These are phyloP conservation scores for Hyalella azteca DNA, from an alignment of 2,888 invertebrate genomes.

Conservation along the genomic window DNA sequence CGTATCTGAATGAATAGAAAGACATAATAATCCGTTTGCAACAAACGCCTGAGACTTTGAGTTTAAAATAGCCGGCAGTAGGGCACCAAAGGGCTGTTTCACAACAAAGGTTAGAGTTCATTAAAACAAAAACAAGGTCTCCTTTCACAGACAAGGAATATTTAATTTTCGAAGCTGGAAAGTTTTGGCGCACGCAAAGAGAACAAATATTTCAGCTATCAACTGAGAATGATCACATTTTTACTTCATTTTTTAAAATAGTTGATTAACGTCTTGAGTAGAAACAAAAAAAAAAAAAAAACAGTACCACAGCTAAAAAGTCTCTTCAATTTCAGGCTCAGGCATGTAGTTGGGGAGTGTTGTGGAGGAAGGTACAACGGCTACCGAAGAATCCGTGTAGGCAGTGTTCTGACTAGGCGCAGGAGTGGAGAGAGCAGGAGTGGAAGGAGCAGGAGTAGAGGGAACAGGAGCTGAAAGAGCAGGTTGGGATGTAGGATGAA, in stretches of 20 bases:
- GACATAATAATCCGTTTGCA: too few relatives aligned
- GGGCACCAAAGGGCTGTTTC: too few relatives aligned
- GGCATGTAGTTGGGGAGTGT: constrained; percentile 20
- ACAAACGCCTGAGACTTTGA: too few relatives aligned
- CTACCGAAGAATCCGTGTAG: background rate
- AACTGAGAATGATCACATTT: background rate
- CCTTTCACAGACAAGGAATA: background rate
- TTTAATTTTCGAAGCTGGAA: background rate
- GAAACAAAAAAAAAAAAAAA: background rate
- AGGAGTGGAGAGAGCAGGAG: background rate
- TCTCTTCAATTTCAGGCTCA: constrained; percentile 12
- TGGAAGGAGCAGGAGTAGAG: background rate
- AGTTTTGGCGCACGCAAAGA: background rate
- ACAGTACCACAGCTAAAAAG: background rate
- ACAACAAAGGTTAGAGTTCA: too few relatives aligned
- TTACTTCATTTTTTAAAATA: background rate
- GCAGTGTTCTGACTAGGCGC: too few relatives aligned
- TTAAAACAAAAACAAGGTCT: background rate
- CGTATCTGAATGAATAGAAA: too few relatives aligned
- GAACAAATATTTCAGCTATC: background rate
- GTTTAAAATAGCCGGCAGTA: too few relatives aligned
- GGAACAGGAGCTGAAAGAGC: background rate
- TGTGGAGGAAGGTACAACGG: background rate
- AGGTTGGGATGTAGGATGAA: too few relatives aligned
- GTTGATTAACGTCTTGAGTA: background rate